Conservation (phyloP, 2,113 vertebrate genomes). For the Pholis gunnellus region DNA sequence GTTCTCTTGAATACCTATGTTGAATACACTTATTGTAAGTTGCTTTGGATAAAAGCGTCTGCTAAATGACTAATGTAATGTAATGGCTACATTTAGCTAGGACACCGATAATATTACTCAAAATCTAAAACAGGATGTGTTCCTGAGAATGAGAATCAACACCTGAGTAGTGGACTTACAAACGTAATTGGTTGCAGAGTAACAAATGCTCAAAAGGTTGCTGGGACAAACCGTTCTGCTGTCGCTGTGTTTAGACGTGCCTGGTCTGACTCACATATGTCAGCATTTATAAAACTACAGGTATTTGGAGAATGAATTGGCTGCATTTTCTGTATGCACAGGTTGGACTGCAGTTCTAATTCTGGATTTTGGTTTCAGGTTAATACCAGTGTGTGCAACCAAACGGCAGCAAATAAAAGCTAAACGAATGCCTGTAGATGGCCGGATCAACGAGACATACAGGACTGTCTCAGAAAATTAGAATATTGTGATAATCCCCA, state of each 20-base stretch:
- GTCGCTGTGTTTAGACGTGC: not conserved
- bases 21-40: no score
- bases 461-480: no score
- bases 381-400: not conserved
- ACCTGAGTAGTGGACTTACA: not conserved
- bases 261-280: not conserved
- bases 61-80: no score
- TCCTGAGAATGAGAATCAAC: not conserved
- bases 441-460: conserved; percentile 1
- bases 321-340: not conserved
- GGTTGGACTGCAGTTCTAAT: not conserved
- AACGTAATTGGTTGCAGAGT: not conserved
- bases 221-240: not conserved
- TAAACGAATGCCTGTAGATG: not conserved
- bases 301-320: not conserved
- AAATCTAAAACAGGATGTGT: no score
- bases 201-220: not conserved
- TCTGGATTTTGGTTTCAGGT: not conserved
- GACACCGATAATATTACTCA: no score
- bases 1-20: no score
- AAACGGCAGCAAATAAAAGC: not conserved
- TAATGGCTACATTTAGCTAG: no score
- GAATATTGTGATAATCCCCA: no score
- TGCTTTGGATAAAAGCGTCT: no score
- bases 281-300: not conserved